A percentile compares a stretch with the other conserved stretches of the same genome.
These are phyloP conservation scores for Hycleus phaleratus DNA, from an alignment of 1,140 invertebrate genomes.

Conservation along the genomic window DNA sequence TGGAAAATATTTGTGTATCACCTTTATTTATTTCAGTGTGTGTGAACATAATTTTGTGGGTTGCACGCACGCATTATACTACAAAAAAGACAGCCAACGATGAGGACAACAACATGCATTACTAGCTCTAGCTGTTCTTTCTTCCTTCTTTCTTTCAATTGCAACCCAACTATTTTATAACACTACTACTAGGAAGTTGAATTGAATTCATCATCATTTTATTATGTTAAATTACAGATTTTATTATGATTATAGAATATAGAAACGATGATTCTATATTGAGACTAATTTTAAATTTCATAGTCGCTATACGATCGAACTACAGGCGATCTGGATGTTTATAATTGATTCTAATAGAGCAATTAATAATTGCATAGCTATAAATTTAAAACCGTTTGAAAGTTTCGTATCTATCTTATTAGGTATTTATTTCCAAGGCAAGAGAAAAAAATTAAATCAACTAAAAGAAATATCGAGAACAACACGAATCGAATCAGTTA, in stretches of 20 bases:
- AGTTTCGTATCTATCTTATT: neutral
- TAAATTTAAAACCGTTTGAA: neutral
- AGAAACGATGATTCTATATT: neutral
- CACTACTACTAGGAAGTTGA: no score
- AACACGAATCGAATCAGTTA: neutral
- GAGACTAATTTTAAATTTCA: neutral
- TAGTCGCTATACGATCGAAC: neutral
- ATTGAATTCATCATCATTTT: no score
- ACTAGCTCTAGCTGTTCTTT: no score
- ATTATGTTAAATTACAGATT: no score
- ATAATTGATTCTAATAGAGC: slow-evolving; percentile 15
- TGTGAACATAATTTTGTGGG: slow-evolving; percentile 23
- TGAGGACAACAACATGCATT: no score
- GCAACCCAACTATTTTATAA: slow-evolving; percentile 1
- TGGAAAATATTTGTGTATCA: slow-evolving; percentile 32
- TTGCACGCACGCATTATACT: slow-evolving; percentile 22
- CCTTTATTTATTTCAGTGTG: slow-evolving; percentile 30
- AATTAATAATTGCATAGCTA: slow-evolving; percentile 12
- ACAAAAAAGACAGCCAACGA: neutral
- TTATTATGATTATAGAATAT: neutral
- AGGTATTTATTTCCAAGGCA: neutral
- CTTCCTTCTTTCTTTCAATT: no score
- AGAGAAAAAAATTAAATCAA: neutral
- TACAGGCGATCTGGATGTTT: neutral
- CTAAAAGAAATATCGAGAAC: no score